These are phyloP conservation scores for Acanthoscelides obtectus DNA, from an alignment of 2,888 invertebrate genomes.

Conservation along the genomic window DNA sequence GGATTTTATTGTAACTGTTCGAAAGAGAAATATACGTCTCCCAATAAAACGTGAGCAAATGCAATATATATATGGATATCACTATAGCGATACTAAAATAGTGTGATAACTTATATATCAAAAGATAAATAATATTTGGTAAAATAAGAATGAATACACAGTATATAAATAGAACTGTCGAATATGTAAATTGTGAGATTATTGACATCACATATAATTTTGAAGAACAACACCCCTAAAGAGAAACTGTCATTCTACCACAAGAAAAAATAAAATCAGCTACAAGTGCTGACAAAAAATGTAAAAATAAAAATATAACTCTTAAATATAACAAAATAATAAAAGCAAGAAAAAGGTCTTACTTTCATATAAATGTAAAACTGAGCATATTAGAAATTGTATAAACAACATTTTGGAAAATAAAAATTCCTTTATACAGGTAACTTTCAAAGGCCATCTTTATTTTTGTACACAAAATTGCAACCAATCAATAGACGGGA, in stretches of 20 bases:
- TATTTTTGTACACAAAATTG: background rate
- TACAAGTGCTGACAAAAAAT: slow-evolving; percentile 5
- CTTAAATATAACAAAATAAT: slow-evolving; percentile 7
- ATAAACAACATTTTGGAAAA: slow-evolving; percentile 4
- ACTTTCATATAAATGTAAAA: slow-evolving; percentile 8
- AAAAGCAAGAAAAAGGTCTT: slow-evolving; percentile 13
- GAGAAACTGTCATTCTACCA: slow-evolving; percentile 25
- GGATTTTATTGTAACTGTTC: slow-evolving; percentile 4
- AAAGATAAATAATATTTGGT: slow-evolving; percentile 40
- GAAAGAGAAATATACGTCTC: slow-evolving; percentile 19
- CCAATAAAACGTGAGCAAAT: slow-evolving; percentile 37
- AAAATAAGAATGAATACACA: slow-evolving; percentile 38
- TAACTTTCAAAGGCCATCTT: background rate
- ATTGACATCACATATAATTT: slow-evolving; percentile 49
- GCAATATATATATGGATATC: slow-evolving; percentile 27
- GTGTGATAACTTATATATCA: slow-evolving; percentile 23
- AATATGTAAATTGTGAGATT: slow-evolving; percentile 44
- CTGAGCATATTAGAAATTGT: slow-evolving; percentile 3
- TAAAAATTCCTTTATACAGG: background rate
- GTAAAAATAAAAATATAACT: slow-evolving; percentile 13
- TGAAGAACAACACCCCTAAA: slow-evolving; percentile 39
- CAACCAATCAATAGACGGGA: background rate
- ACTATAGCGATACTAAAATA: slow-evolving; percentile 29
- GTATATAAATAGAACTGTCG: slow-evolving; percentile 32
- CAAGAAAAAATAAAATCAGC: slow-evolving; percentile 1